Conservation (phyloP, 2,888 invertebrate genomes). For the Macrophya alboannulata region DNA sequence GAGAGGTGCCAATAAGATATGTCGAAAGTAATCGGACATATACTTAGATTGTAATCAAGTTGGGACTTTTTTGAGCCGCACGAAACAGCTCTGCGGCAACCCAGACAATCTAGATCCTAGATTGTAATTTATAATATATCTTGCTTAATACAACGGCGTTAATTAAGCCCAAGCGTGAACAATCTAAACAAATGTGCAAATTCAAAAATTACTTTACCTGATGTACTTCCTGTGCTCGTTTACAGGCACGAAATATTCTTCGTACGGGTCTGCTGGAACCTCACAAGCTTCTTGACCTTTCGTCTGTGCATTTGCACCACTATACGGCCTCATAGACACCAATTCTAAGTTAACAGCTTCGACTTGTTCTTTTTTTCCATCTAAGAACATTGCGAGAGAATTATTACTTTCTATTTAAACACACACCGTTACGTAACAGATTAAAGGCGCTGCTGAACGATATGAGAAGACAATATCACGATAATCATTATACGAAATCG, state of each 20-base stretch:
- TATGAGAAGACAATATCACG: not conserved
- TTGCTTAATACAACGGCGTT: constrained; percentile 24
- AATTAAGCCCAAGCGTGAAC: constrained; percentile 48
- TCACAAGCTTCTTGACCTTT: constrained; percentile 79
- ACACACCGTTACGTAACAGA: not conserved
- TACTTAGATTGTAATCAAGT: constrained; percentile 28
- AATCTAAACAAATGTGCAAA: constrained; percentile 32
- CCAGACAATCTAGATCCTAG: constrained; percentile 22
- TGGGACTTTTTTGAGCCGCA: constrained; percentile 10
- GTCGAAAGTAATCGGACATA: not conserved
- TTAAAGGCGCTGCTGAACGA: not conserved
- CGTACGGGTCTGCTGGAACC: constrained; percentile 86
- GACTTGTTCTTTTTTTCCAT: constrained; percentile 78
- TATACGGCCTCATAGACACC: constrained; percentile 86
- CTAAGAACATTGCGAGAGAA: constrained; percentile 62
- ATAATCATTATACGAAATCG: not conserved
- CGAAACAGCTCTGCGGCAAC: constrained; percentile 11
- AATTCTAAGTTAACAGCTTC: constrained; percentile 92
- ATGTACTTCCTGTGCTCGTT: constrained; percentile 93
- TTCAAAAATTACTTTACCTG: constrained; percentile 83
- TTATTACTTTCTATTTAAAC: constrained; percentile 32
- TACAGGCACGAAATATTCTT: constrained; percentile 93
- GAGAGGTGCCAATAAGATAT: constrained; percentile 13
- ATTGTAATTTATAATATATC: constrained; percentile 22
- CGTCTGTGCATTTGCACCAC: constrained; percentile 81